Conservation (phyloP, 2,888 invertebrate genomes). For the Chaitophorus viminalis region DNA sequence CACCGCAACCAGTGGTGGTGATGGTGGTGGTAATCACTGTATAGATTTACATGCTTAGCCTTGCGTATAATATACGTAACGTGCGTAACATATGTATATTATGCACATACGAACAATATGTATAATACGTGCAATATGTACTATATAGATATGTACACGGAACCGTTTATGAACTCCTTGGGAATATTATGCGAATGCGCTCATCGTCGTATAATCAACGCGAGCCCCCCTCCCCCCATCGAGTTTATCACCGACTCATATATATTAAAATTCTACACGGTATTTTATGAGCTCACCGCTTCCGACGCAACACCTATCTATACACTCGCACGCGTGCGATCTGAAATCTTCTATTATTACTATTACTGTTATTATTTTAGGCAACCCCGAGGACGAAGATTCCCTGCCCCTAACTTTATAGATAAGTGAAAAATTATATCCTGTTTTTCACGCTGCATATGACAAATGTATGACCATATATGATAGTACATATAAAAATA, state of each 20-base stretch:
- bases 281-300: background rate
- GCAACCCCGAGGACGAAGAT: background rate
- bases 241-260: background rate
- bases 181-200: background rate
- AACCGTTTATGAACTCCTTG: background rate
- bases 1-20: too few species aligned
- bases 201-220: background rate
- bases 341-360: background rate
- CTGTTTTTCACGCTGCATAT: too few species aligned
- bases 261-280: background rate
- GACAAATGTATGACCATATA: too few species aligned
- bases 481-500: too few species aligned
- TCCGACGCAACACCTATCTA: background rate
- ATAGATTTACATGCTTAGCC: background rate
- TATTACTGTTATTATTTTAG: background rate
- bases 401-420: too few species aligned
- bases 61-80: too few species aligned
- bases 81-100: too few species aligned
- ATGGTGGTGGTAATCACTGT: background rate
- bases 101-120: too few species aligned
- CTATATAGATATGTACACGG: background rate
- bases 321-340: background rate
- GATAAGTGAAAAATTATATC: too few species aligned
- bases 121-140: too few species aligned
- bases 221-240: background rate